Evolutionary conservation across 2,797 vertebrate genomes (phyloP), one percentile per base, ranked within the genome.

Genomic region (Alexandromys oeconomus): DNA sequence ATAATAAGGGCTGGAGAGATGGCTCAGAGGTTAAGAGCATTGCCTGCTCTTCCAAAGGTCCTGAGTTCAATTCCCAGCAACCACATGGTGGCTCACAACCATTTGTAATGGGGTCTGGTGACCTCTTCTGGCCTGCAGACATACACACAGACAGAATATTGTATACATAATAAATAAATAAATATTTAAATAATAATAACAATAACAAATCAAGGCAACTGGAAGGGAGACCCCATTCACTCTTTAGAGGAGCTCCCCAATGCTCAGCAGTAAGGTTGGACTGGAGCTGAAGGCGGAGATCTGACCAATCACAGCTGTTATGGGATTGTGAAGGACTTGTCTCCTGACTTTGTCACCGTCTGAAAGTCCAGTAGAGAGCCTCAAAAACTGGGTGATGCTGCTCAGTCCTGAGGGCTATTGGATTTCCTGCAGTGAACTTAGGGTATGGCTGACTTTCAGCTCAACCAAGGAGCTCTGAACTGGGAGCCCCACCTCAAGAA

Each of bases 381-480:
- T 63, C 7, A 0, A 21, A 69, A 59, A 34, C 86, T 2, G 17
- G 15, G 43, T 0, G 0, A 48, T 3, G 61, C 1, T 1, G 15
- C 63, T 80, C n/a, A 10, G 6, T 1, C 21, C 40, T 79, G 61
- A 71, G 34, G 57, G 46, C 73, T 40, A 48, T 40, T 48, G 57
- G 40, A 10, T 4, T 84, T 86, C 46, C 90, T 46, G 3, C 1
- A 23, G 79, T 0, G 29, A 37, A 43, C 34, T 79, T 8, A 13
- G 61, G 40, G 9, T 21, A 63, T 0, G 0, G 77, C 43, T 82
- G 63, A 34, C 57, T 63, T 69, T 37, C 17, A 34, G 80, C 37
- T 17, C 73, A 61, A 74, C 31, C n/a, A 25, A 25, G 6, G 82
- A 31, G 8, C 67, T 13, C 54, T 25, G 57, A 5, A 0, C 31